Conservation (phyloP, 2,888 invertebrate species). For the Galeruca laticollis region DNA sequence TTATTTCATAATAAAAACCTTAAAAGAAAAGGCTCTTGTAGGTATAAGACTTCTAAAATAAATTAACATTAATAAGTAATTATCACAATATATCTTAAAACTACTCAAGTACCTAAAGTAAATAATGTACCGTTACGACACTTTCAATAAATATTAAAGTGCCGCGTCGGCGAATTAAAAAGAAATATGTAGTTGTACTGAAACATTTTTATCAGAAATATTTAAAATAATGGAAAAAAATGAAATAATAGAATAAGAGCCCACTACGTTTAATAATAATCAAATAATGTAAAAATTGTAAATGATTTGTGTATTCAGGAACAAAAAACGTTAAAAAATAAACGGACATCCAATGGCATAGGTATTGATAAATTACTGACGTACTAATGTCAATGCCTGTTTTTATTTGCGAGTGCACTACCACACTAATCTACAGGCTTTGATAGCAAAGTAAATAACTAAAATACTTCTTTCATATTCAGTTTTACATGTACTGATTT, state of each 20-base stretch:
- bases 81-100: slow-evolving; percentile 46
- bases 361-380: too few relatives aligned
- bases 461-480: too few relatives aligned
- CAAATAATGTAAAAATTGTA: too few relatives aligned
- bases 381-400: too few relatives aligned
- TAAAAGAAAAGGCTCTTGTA: slow-evolving; percentile 38
- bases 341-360: too few relatives aligned
- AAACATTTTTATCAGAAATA: background rate
- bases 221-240: background rate
- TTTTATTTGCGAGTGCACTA: too few relatives aligned
- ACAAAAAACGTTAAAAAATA: too few relatives aligned
- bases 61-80: slow-evolving; percentile 39
- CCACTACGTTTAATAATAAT: too few relatives aligned
- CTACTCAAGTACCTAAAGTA: slow-evolving; percentile 26
- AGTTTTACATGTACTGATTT: too few relatives aligned
- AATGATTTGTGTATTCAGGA: too few relatives aligned
- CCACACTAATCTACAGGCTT: too few relatives aligned
- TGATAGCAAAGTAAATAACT: too few relatives aligned
- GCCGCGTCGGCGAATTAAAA: slow-evolving; percentile 5
- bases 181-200: background rate
- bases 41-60: slow-evolving; percentile 41
- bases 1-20: slow-evolving; percentile 43
- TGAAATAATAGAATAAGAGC: background rate
- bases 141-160: slow-evolving; percentile 12
- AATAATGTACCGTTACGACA: background rate